Conservation (phyloP, 2,797 vertebrate genomes). For the Pangasius krempfi region DNA sequence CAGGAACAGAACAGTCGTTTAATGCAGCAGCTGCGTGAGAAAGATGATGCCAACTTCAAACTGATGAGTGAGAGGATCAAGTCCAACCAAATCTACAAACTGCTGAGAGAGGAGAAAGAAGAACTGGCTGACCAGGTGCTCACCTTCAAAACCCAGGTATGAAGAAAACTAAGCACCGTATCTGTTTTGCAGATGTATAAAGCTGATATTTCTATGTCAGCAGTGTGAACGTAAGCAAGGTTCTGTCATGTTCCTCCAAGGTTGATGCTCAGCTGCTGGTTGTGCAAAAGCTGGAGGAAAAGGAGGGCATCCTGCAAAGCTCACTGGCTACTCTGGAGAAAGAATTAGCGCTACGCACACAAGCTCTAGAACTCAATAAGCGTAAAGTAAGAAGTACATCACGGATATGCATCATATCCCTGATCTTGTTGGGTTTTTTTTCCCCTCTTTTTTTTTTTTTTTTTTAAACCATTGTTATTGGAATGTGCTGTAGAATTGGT, state of each 20-base stretch:
- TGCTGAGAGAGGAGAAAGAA: constrained; percentile 91
- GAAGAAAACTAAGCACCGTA: constrained; percentile 7
- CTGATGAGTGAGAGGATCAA: constrained; percentile 94
- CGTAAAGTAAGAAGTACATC: constrained; percentile 80
- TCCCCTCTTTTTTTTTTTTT: neutral
- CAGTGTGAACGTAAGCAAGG: neutral
- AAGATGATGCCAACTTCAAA: constrained; percentile 95
- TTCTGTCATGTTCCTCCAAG: constrained; percentile 64
- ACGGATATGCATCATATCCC: constrained; percentile 11
- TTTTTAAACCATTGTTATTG: neutral
- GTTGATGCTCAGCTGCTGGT: constrained; percentile 91
- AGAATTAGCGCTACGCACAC: constrained; percentile 84
- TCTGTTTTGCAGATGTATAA: neutral
- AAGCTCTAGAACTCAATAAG: constrained; percentile 91
- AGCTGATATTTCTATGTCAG: neutral
- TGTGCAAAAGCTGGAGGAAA: constrained; percentile 91
- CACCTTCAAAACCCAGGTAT: constrained; percentile 90
- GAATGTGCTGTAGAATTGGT: constrained; percentile 24
- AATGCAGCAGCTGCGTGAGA: constrained; percentile 89
- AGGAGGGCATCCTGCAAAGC: constrained; percentile 88
- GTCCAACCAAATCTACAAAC: constrained; percentile 94
- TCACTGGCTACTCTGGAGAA: constrained; percentile 85
- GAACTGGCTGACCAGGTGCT: constrained; percentile 91
- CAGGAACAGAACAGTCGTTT: constrained; percentile 94
- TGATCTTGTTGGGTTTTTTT: neutral